These are phyloP conservation scores for Caenorhabditis sp. DNA, from an alignment of 2,888 invertebrate species.

Conservation along the genomic window DNA sequence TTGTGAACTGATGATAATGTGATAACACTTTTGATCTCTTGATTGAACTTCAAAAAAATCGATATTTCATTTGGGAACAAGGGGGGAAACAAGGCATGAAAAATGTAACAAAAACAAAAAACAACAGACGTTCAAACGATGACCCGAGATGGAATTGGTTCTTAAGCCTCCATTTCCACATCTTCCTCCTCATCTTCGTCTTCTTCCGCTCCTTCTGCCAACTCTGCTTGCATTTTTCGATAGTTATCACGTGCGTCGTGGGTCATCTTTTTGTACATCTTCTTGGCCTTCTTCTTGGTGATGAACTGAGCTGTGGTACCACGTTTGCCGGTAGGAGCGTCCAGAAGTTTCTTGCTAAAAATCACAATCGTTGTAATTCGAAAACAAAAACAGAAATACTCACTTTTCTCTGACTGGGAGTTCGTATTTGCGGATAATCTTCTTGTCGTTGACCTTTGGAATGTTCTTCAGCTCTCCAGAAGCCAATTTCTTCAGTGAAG, in stretches of 20 bases:
- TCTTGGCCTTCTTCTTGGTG: slow-evolving; percentile 63
- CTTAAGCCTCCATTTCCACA: slow-evolving; percentile 49
- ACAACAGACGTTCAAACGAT: slow-evolving; percentile 12
- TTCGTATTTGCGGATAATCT: slow-evolving; percentile 51
- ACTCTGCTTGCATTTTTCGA: slow-evolving; percentile 47
- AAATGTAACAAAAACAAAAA: slow-evolving; percentile 23
- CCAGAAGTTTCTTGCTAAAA: slow-evolving; percentile 53
- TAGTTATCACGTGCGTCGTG: slow-evolving; percentile 58
- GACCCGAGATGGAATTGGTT: background rate
- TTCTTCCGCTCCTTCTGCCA: slow-evolving; percentile 20
- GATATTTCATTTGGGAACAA: background rate
- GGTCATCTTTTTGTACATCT: slow-evolving; percentile 64
- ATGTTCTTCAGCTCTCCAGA: slow-evolving; percentile 59
- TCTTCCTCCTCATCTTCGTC: slow-evolving; percentile 43
- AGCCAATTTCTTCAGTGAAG: slow-evolving; percentile 42
- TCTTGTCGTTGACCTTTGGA: slow-evolving; percentile 62
- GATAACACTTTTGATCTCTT: no score
- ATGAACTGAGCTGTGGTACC: slow-evolving; percentile 56
- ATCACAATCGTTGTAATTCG: background rate
- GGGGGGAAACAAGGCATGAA: background rate
- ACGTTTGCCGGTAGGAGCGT: slow-evolving; percentile 56
- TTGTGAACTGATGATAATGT: slow-evolving; percentile 11
- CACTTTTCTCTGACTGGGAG: slow-evolving; percentile 57
- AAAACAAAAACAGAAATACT: background rate
- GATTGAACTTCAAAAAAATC: background rate